Evolutionary conservation across 2,113 vertebrate species (phyloP).

Genomic region (Oriolus oriolus): DNA sequence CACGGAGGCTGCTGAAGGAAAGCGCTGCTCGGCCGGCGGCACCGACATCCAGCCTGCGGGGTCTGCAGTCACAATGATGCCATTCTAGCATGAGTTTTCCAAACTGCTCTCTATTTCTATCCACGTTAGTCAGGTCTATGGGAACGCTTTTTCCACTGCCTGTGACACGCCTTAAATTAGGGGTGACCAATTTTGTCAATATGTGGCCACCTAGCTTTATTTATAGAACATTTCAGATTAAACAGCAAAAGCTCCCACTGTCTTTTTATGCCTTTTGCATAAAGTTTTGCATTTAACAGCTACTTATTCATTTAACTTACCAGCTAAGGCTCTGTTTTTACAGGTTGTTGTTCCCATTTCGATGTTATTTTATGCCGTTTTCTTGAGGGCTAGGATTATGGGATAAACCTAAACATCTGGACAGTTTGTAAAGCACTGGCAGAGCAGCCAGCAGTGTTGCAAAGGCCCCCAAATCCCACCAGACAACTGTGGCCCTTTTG

Average conservation of each 20-base stretch:
- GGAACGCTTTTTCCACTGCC: conserved; percentile 24
- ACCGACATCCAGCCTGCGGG: not conserved
- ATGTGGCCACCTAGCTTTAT: not conserved
- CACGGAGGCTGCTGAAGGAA: not conserved
- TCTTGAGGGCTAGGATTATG: not conserved
- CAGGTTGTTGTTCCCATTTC: conserved; percentile 25
- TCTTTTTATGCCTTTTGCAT: not conserved
- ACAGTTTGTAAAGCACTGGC: not conserved
- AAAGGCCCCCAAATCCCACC: not conserved
- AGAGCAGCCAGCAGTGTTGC: not conserved
- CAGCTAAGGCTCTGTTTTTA: conserved; percentile 11
- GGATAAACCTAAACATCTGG: conserved; percentile 13
- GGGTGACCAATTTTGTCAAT: conserved; percentile 18
- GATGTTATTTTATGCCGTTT: conserved; percentile 42
- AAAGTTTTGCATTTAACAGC: conserved; percentile 39
- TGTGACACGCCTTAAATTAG: conserved; percentile 20
- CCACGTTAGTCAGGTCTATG: conserved; percentile 18
- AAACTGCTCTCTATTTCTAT: conserved; percentile 1
- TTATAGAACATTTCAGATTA: conserved; percentile 37
- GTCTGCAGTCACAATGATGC: not conserved
- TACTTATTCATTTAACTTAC: conserved; percentile 40
- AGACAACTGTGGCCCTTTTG: not conserved
- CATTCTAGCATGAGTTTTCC: not conserved
- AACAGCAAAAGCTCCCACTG: conserved; percentile 21
- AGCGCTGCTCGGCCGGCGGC: fast-evolving